Evolutionary conservation across 2,797 vertebrate genomes (phyloP).

Genomic region (Helostoma temminkii): DNA sequence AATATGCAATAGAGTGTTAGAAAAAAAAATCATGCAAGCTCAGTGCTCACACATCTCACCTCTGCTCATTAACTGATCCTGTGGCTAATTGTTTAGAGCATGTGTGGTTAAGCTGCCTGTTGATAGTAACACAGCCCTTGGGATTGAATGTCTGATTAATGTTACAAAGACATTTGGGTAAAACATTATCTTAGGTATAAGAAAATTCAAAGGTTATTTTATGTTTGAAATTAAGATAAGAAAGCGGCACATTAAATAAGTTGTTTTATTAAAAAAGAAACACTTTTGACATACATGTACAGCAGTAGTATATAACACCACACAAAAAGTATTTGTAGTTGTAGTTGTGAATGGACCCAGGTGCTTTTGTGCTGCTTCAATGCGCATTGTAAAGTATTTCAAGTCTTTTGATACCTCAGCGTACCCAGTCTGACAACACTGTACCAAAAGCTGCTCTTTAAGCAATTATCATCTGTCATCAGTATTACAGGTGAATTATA

Average conservation of each 20-base stretch:
- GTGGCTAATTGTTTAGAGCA: slow-evolving; percentile 61
- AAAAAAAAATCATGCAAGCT: background rate
- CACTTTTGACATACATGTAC: slow-evolving; percentile 40
- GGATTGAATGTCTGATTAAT: slow-evolving; percentile 60
- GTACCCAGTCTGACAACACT: background rate
- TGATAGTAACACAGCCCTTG: slow-evolving; percentile 48
- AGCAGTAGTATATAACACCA: slow-evolving; percentile 9
- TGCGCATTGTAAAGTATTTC: slow-evolving; percentile 17
- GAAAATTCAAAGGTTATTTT: background rate
- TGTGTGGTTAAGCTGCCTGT: slow-evolving; percentile 53
- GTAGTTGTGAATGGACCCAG: slow-evolving; percentile 9
- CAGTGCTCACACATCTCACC: slow-evolving; percentile 57
- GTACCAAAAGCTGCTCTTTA: no score
- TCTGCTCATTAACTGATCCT: slow-evolving; percentile 57
- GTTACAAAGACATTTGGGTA: slow-evolving; percentile 40
- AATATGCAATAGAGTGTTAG: background rate
- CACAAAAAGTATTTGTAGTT: slow-evolving; percentile 18
- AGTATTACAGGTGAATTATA: slow-evolving; percentile 16
- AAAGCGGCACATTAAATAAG: slow-evolving; percentile 21
- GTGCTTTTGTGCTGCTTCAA: slow-evolving; percentile 8
- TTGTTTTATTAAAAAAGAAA: slow-evolving; percentile 51
- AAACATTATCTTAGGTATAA: background rate
- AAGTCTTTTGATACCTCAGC: background rate
- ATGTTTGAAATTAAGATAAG: background rate
- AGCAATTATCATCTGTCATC: slow-evolving; percentile 11